Base-by-base conservation (phyloP, 1,140 invertebrate species). In the Melitaea cinxia region DNA sequence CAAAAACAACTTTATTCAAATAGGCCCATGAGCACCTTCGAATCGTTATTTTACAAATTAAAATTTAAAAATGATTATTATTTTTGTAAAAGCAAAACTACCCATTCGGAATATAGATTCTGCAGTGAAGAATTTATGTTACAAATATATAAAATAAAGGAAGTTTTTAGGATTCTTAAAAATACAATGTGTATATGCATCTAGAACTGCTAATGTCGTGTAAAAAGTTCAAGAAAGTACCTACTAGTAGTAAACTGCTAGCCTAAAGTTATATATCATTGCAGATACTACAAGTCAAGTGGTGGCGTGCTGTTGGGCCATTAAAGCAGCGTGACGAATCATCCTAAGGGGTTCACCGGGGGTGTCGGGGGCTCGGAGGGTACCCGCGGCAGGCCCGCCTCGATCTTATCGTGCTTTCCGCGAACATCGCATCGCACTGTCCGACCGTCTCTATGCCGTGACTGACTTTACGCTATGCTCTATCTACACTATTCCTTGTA, bases 251-350 rank as follows among this genome's bases (percentile, higher is more conserved):
- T 47, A 12, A 47, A 47, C 2, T 14, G 33, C 23, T 23, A 28
- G 65, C 56, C 52, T 67, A 53, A 67, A 56, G 28, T 67, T 67
- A 67, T 67, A 67, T 67, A 61, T 56, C 50, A 61, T 45, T 73
- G 68, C 68, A 69, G 68, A 73, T 66, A 75, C 60, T 67, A 57
- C 54, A 87, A 85, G 83, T 87, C 78, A 82, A 85, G 83, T 82
- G 65, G 74, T 90, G 67, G 88, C 88, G 88, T 90, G 88, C 70
- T 69, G 59, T 49, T 77, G 68, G 65, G 72, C 79, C 80, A 90
- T 90, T 90, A 90, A 89, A 83, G 83, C 88, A 87, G 80, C 85
- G 88, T 87, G 80, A 88, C 83, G 83, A 82, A 85, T 82, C 74
- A 80, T 82, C 80, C 82, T 55, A 74, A 68, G 70, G 73, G 80